phyloP scores from a whole-genome alignment of 2,888 invertebrate genomes.

The Drosophila incognita region DNA sequence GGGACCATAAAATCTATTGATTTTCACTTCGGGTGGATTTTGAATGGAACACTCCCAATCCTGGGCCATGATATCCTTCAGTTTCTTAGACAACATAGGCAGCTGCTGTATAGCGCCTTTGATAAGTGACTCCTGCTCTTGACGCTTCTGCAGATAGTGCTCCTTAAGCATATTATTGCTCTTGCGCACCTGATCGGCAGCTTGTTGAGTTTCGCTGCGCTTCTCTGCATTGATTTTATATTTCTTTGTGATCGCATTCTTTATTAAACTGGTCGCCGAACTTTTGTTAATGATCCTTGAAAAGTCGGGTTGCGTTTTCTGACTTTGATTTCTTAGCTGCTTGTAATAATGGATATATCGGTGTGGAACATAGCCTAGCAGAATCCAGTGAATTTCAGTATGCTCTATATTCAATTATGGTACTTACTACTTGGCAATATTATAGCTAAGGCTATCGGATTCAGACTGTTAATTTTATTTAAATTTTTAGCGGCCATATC shows the following conservation, averaged over 20 bases:
- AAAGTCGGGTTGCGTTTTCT: background rate
- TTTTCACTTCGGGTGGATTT: background rate
- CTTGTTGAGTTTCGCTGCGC: constrained; percentile 11
- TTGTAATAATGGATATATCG: background rate
- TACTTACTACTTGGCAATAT: constrained; percentile 18
- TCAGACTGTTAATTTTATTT: constrained; percentile 24
- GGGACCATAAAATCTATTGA: background rate
- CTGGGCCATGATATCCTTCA: constrained; percentile 20
- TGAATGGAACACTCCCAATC: background rate
- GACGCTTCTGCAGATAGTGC: constrained; percentile 26
- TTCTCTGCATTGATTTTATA: background rate
- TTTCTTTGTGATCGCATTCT: background rate
- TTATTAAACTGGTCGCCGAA: constrained; percentile 15
- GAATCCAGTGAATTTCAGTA: background rate
- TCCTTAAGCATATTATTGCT: constrained; percentile 33
- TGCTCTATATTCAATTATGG: too few relatives aligned
- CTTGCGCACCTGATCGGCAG: constrained; percentile 17
- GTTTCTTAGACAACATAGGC: constrained; percentile 24
- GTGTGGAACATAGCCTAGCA: constrained; percentile 1
- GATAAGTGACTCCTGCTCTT: background rate
- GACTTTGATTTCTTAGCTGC: background rate
- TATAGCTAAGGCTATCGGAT: constrained; percentile 6
- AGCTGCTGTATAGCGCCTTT: too few relatives aligned
- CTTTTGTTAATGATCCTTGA: constrained; percentile 11
- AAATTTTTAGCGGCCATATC: constrained; percentile 33